Evolutionary conservation across 2,797 vertebrate genomes (phyloP).

Genomic region (Rhabdophis nuchalis): DNA sequence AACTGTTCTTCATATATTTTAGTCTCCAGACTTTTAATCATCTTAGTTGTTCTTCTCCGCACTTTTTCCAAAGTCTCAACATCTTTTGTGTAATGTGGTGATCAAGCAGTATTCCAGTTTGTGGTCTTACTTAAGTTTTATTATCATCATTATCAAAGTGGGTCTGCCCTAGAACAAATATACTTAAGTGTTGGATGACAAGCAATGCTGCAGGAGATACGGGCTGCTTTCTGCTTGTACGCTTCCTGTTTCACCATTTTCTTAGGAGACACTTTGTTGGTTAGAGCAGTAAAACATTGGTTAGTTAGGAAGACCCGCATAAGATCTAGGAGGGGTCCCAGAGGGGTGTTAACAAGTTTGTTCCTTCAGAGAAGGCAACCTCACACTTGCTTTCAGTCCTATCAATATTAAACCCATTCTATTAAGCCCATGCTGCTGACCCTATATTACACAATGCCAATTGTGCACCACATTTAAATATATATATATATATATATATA

Average conservation of each 20-base stretch:
- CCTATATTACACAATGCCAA: constrained; percentile 38
- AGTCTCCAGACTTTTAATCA: not conserved
- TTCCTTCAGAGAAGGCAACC: not conserved
- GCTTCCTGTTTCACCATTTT: not conserved
- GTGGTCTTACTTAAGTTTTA: not conserved
- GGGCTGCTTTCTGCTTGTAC: not conserved
- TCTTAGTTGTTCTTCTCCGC: not conserved
- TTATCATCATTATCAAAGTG: not conserved
- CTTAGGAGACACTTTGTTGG: constrained; percentile 3
- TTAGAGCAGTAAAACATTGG: not conserved
- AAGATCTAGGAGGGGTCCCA: not conserved
- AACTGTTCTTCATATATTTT: not conserved
- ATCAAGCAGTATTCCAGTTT: not conserved
- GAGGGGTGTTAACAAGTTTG: not conserved
- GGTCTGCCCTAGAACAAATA: not conserved
- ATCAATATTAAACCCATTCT: not conserved
- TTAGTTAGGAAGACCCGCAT: not conserved
- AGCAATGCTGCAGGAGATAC: not conserved
- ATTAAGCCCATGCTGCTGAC: constrained; percentile 13
- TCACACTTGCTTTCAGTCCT: not conserved
- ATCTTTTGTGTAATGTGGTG: not conserved
- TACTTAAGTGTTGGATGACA: not conserved
- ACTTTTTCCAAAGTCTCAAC: not conserved
- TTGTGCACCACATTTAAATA: constrained; percentile 15
- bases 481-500: no score